A percentile compares a stretch with the other conserved stretches of the same genome.
Evolutionary conservation across 2,888 invertebrate genomes (phyloP).

Genomic region (Oscheius sp.): DNA sequence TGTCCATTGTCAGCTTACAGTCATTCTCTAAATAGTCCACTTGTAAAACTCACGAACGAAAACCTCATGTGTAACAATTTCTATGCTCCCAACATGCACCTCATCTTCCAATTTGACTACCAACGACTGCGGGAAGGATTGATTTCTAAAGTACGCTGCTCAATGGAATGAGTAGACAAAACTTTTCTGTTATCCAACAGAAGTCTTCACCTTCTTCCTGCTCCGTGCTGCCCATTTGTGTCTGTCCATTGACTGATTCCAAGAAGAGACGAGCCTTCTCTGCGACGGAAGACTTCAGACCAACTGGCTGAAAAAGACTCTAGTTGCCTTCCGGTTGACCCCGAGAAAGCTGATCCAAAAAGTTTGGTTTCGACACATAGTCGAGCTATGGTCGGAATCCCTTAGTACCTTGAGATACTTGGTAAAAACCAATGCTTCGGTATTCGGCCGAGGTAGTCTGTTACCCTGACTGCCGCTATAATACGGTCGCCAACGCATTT

Average conservation of each 20-base stretch:
- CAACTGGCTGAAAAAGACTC: constrained; percentile 35
- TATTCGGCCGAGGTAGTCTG: no score
- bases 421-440: no score
- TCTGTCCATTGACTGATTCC: constrained; percentile 49
- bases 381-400: no score
- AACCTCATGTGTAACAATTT: constrained; percentile 40
- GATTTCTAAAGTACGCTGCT: constrained; percentile 32
- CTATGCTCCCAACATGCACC: constrained; percentile 44
- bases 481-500: no score
- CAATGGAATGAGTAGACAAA: neutral
- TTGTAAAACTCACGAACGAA: constrained; percentile 41
- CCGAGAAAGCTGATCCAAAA: no score
- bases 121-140: constrained; percentile 49
- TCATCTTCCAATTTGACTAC: constrained; percentile 45
- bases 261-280: constrained; percentile 56
- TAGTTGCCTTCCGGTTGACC: no score
- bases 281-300: constrained; percentile 45
- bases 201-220: constrained; percentile 18
- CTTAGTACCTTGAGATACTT: no score
- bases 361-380: no score
- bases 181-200: constrained; percentile 35
- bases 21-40: no score
- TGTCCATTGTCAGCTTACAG: no score
- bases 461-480: no score
- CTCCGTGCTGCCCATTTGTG: constrained; percentile 23